These are phyloP conservation scores for Malurus melanocephalus DNA, from an alignment of 2,113 vertebrate species.

Conservation along the genomic window DNA sequence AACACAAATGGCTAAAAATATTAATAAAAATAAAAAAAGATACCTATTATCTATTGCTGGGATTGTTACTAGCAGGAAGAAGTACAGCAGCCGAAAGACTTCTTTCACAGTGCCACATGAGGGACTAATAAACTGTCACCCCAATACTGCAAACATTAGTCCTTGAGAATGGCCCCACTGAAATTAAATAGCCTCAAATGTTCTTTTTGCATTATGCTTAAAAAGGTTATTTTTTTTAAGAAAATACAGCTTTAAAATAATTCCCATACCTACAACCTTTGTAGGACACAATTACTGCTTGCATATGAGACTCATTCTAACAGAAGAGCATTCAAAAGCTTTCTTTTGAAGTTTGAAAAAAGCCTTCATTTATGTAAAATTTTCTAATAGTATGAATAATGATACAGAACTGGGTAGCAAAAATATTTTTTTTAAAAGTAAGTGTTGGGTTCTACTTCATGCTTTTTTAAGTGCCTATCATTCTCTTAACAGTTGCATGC, in stretches of 20 bases:
- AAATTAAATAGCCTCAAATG: neutral
- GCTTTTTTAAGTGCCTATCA: neutral
- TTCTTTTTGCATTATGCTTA: neutral
- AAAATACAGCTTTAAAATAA: neutral
- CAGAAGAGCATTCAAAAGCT: neutral
- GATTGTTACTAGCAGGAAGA: neutral
- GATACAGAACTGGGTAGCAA: neutral
- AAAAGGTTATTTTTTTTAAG: neutral
- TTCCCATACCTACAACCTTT: neutral
- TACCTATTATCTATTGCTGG: neutral
- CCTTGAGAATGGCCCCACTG: neutral
- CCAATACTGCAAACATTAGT: neutral
- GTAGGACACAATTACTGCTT: neutral
- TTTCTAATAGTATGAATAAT: neutral
- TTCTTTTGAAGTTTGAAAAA: neutral
- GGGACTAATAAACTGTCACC: neutral
- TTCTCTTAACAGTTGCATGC: neutral
- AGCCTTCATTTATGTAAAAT: neutral
- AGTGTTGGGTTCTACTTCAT: neutral
- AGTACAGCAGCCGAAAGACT: neutral
- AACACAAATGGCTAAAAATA: neutral
- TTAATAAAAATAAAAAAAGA: neutral
- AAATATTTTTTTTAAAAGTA: neutral
- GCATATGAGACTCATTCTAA: neutral
- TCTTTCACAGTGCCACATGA: neutral